These are phyloP conservation scores for Cheilosia scutellata DNA, from an alignment of 2,888 invertebrate genomes.

Conservation along the genomic window DNA sequence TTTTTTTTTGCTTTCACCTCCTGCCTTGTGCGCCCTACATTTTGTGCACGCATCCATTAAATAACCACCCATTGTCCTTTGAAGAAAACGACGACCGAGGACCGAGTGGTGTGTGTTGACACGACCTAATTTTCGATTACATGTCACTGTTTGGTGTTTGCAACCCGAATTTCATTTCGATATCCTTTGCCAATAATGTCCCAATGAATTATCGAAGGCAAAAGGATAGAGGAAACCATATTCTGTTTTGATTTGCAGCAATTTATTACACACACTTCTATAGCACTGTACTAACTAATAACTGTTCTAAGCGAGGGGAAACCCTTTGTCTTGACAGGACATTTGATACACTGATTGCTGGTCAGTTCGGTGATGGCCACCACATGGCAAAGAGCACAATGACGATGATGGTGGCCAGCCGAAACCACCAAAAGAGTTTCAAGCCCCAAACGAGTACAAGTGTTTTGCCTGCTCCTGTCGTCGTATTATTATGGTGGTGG, in stretches of 20 bases:
- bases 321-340: constrained; percentile 66
- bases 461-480: constrained; percentile 60
- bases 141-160: constrained; percentile 30
- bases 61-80: constrained; percentile 71
- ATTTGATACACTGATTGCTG: constrained; percentile 67
- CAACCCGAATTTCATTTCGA: constrained; percentile 38
- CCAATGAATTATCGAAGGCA: constrained; percentile 59
- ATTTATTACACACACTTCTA: constrained; percentile 39
- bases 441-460: constrained; percentile 49
- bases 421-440: constrained; percentile 61
- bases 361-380: constrained; percentile 50
- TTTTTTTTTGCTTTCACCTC: constrained; percentile 21
- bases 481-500: constrained; percentile 28
- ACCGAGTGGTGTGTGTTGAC: constrained; percentile 60
- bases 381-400: constrained; percentile 36
- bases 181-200: constrained; percentile 61
- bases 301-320: constrained; percentile 52
- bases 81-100: constrained; percentile 12
- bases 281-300: constrained; percentile 41
- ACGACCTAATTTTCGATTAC: constrained; percentile 75
- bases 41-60: constrained; percentile 75
- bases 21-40: constrained; percentile 23
- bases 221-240: constrained; percentile 34
- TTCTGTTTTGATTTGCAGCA: constrained; percentile 60
- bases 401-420: constrained; percentile 42